phyloP scores from a whole-genome alignment of 1,140 invertebrate species.

The Drosophila sucinea region DNA sequence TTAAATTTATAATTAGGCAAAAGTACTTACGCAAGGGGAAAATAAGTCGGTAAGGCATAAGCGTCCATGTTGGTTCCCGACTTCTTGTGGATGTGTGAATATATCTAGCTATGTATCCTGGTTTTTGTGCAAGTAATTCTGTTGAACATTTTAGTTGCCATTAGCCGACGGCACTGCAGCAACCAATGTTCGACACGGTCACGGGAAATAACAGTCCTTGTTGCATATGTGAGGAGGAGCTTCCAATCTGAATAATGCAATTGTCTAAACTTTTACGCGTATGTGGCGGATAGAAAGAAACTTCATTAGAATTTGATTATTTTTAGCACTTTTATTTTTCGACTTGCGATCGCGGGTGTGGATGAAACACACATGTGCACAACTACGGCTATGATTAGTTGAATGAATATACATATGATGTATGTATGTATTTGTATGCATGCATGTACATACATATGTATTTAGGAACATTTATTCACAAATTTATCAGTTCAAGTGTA shows the following conservation, averaged over 20 bases:
- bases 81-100: not conserved
- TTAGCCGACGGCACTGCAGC: constrained; percentile 22
- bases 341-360: constrained; percentile 14
- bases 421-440: constrained; percentile 1
- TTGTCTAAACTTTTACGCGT: not conserved
- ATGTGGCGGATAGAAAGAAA: not conserved
- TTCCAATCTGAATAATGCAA: not conserved
- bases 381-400: not conserved
- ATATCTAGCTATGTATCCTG: not conserved
- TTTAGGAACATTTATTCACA: constrained; percentile 7
- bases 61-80: constrained; percentile 62
- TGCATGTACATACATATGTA: not conserved
- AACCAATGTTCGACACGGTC: not conserved
- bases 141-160: constrained; percentile 1
- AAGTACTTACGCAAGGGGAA: constrained; percentile 75
- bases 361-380: constrained; percentile 14
- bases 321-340: constrained; percentile 26
- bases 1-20: not conserved
- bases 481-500: not conserved
- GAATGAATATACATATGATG: too few relatives aligned
- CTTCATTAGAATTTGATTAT: constrained; percentile 23
- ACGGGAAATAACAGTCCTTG: not conserved
- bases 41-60: constrained; percentile 74
- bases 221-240: not conserved
- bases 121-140: not conserved